These are phyloP conservation scores for Zaprionus taronus DNA, from an alignment of 1,140 invertebrate species.

Conservation along the genomic window DNA sequence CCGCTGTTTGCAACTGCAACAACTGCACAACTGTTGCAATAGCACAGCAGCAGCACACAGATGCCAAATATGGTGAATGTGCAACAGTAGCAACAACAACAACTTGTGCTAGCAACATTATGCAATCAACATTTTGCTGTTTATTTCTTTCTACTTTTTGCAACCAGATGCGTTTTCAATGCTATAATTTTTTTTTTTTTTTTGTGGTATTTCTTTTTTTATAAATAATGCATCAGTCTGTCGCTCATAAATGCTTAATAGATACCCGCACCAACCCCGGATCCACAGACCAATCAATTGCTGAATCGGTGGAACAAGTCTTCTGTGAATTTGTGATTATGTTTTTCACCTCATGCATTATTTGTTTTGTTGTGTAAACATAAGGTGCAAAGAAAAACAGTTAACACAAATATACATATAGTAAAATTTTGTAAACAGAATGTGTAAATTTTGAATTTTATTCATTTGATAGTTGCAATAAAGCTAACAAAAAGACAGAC, in stretches of 20 bases:
- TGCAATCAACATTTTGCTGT: constrained; percentile 20
- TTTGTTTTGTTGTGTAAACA: not conserved
- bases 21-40: constrained; percentile 20
- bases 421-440: not conserved
- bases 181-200: constrained; percentile 42
- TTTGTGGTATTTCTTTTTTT: constrained; percentile 6
- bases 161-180: constrained; percentile 38
- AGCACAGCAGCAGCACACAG: not conserved
- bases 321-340: not conserved
- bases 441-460: no score
- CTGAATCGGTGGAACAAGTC: constrained; percentile 4
- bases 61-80: constrained; percentile 35
- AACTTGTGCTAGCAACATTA: constrained; percentile 34
- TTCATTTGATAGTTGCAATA: no score
- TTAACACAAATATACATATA: not conserved
- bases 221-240: constrained; percentile 36
- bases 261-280: not conserved
- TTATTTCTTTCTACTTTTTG: constrained; percentile 2
- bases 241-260: constrained; percentile 45
- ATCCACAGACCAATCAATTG: not conserved
- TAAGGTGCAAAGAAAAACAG: not conserved
- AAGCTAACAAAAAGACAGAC: no score
- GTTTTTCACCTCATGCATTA: not conserved
- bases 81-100: constrained; percentile 20
- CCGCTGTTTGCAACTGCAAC: constrained; percentile 16